A percentile compares a stretch with the other conserved stretches of the same genome.
These are phyloP conservation scores for Elgaria multicarinata DNA, from an alignment of 2,113 vertebrate species.

Conservation along the genomic window DNA sequence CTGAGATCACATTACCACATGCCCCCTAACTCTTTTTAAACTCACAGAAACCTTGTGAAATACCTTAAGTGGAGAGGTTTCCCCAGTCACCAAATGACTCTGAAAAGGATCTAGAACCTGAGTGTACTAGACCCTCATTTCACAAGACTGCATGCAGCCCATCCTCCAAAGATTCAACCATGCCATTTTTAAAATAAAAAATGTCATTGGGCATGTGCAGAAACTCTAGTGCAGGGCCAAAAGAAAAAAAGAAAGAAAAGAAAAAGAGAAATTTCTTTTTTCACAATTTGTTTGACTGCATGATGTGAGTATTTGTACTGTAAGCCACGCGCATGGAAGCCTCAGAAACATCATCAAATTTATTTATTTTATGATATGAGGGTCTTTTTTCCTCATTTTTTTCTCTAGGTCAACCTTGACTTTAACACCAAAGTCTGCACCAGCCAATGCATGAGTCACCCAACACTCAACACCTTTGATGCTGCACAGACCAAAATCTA, in stretches of 20 bases:
- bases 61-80: neutral
- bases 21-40: neutral
- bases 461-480: conserved; percentile 83
- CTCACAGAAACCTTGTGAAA: neutral
- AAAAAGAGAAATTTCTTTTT: no score
- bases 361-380: neutral
- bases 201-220: no score
- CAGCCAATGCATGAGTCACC: conserved; percentile 75
- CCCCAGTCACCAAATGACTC: neutral
- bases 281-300: no score
- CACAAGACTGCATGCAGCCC: neutral
- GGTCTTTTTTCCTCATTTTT: neutral
- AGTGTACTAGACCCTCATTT: neutral
- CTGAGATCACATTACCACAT: neutral
- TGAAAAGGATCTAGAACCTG: neutral
- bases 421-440: conserved; percentile 83
- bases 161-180: neutral
- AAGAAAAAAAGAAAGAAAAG: no score
- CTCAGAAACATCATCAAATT: neutral
- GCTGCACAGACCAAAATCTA: conserved; percentile 87
- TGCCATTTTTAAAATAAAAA: neutral
- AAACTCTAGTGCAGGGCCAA: no score
- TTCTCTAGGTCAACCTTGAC: conserved; percentile 89
- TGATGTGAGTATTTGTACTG: neutral
- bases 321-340: neutral